Base-by-base conservation (phyloP, 2,113 vertebrate genomes). In the Terrapene triunguis region DNA sequence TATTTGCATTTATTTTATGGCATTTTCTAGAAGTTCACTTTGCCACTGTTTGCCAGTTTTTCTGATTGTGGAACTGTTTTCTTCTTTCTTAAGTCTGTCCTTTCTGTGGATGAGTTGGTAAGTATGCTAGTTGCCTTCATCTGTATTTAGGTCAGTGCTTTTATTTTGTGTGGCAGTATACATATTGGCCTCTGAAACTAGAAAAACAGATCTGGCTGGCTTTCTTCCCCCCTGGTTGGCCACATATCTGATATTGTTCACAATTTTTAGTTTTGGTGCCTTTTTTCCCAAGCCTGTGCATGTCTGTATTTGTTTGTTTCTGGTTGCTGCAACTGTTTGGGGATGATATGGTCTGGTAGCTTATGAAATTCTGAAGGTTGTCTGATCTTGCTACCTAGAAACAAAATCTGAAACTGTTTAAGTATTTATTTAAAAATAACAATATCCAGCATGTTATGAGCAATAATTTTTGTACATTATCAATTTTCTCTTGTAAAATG, bases 51-150 rank as follows among this genome's bases (percentile, higher is more conserved):
- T 65, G 79, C 87, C 29, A 92, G 2, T 92, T 97, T 98, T 97
- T 98, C 98, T 99, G 98, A 98, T 96, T 95, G 85, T 90, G 88
- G 95, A 97, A 98, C 96, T 98, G 97, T 98, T 95, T 98, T 98
- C 98, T 98, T 98, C 93, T 98, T 96, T 97, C 98, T 98, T 98
- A 99, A 99, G 99, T 99, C 99, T 98, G 98, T 98, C 97, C 98
- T 98, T 96, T 98, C 99, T 98, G 93, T 99, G 98, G 99, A 99
- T 80, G 98, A 99, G 51, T 98, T 99, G 99, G 99, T 99, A 99
- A 99, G 99, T 99, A 95, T 96, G 42, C 82, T 38, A 27, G 92
- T 95, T 97, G 85, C 89, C 55, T 32, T 85, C 94, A 87, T 96
- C 94, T 92, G 59, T 95, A 84, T 92, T 88, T 95, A 10, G 93